Percentiles rank a stretch among this genome's conserved stretches.
phyloP scores from a whole-genome alignment of 2,797 vertebrate genomes.

The Chiroxiphia lanceolata region DNA sequence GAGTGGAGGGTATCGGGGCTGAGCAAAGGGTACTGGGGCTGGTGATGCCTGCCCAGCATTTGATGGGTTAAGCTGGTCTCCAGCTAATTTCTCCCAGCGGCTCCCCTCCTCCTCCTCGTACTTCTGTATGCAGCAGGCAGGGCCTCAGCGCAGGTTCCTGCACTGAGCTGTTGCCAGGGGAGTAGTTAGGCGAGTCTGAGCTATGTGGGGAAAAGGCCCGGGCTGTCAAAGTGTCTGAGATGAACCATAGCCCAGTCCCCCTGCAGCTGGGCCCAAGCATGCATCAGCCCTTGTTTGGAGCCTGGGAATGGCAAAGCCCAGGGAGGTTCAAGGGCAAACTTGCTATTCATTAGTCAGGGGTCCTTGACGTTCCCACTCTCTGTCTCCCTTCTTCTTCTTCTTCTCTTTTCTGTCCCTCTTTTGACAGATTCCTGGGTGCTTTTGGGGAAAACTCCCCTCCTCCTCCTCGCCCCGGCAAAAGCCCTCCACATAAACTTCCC shows the following conservation, averaged over 20 bases:
- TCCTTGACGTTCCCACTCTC: constrained; percentile 77
- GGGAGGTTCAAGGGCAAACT: constrained; percentile 87
- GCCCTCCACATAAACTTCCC: constrained; percentile 70
- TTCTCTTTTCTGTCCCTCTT: constrained; percentile 70
- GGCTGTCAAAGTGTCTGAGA: constrained; percentile 93
- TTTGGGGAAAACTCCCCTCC: constrained; percentile 70
- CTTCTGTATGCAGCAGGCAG: constrained; percentile 73
- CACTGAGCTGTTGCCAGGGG: constrained; percentile 93
- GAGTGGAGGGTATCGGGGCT: not conserved
- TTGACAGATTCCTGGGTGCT: constrained; percentile 80
- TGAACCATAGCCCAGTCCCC: constrained; percentile 81
- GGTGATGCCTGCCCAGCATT: constrained; percentile 39
- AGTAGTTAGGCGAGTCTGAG: constrained; percentile 83
- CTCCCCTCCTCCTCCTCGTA: constrained; percentile 56
- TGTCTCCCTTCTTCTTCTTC: constrained; percentile 65
- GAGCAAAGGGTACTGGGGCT: not conserved
- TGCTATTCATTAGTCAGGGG: constrained; percentile 90
- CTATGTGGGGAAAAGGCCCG: constrained; percentile 91
- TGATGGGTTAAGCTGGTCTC: constrained; percentile 65
- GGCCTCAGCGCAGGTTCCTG: constrained; percentile 68
- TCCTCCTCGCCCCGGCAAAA: constrained; percentile 57
- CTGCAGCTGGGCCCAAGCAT: constrained; percentile 89
- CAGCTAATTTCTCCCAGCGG: constrained; percentile 68
- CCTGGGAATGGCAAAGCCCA: constrained; percentile 90
- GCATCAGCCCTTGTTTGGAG: constrained; percentile 86